Percentiles rank a stretch among this genome's conserved stretches.
These are phyloP conservation scores for Pteria penguin DNA, from an alignment of 2,888 invertebrate species.

Conservation along the genomic window DNA sequence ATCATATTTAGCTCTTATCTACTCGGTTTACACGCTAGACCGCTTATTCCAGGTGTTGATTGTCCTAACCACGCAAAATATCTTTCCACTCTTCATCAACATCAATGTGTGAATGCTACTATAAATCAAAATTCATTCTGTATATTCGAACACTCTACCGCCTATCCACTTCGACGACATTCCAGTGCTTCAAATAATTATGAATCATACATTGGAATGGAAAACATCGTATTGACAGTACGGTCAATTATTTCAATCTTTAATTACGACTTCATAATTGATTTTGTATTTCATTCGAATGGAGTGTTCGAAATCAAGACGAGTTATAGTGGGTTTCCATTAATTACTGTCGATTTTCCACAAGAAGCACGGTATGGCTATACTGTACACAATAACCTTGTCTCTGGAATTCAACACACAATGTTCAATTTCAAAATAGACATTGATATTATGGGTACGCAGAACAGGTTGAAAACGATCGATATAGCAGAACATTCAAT, in stretches of 20 bases:
- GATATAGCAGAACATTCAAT: constrained; percentile 58
- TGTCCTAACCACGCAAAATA: constrained; percentile 69
- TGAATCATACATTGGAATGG: constrained; percentile 64
- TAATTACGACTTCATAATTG: constrained; percentile 74
- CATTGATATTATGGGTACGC: constrained; percentile 64
- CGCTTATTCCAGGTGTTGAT: constrained; percentile 69
- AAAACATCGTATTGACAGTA: constrained; percentile 61
- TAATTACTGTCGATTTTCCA: constrained; percentile 50
- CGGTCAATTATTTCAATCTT: constrained; percentile 62
- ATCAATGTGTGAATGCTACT: constrained; percentile 38
- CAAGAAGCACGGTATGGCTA: constrained; percentile 63
- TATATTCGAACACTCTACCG: constrained; percentile 71
- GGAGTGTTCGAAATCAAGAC: constrained; percentile 63
- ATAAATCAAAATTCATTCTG: constrained; percentile 59
- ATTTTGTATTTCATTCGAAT: constrained; percentile 71
- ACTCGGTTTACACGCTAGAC: constrained; percentile 56
- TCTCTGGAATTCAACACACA: constrained; percentile 69
- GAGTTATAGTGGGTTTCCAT: constrained; percentile 67
- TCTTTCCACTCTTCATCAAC: constrained; percentile 51
- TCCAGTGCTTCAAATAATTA: constrained; percentile 37
- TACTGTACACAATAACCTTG: constrained; percentile 58
- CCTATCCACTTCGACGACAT: constrained; percentile 68
- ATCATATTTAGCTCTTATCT: constrained; percentile 64
- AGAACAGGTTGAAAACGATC: constrained; percentile 71
- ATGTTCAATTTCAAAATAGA: constrained; percentile 70